Evolutionary conservation across 2,888 invertebrate species (phyloP), one percentile per base, ranked within the genome.

Genomic region (Trichogramma dendrolimi): DNA sequence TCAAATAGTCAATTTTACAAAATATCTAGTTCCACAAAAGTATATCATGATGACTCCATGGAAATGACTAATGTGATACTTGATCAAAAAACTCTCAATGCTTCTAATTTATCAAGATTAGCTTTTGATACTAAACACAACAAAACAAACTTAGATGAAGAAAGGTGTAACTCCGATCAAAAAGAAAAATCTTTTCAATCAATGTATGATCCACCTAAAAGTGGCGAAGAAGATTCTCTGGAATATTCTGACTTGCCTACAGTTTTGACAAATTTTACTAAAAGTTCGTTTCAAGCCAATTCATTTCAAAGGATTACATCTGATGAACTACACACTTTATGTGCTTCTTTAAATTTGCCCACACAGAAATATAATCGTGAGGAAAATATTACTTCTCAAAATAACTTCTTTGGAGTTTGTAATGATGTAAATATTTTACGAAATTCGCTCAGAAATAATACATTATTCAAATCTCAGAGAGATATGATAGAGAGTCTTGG

Each of bases 291-390:
- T 27, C 27, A 27, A 27, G 27, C 27, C 27, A 27, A 27, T 3
- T 27, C n/a, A 6, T 58, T 62, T 43, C 62, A 58, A n/a, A 58
- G 65, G 56, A 58, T 65, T 14, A 65, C 65, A 40, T 61, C 62
- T 6, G 62, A 65, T 53, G 65, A 65, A 54, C 47, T 65, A 5
- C 58, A 65, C 54, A 62, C 47, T 40, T 50, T 65, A 43, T 65
- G 65, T 52, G 62, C 62, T 27, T 62, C 65, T 42, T 58, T 65
- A 60, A 65, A 65, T 61, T 61, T 65, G 50, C 65, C 65, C 14
- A 55, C 58, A 47, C 56, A 60, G 7, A 65, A 60, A 49, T 61
- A 50, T 50, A 8, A 38, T 10, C 53, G n/a, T 10, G 54, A 58
- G 44, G 43, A 61, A 47, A 62, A n/a, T 49, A 10, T 27, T 6